Conservation (phyloP, 2,888 invertebrate species). For the Drosophila aldrichi region DNA sequence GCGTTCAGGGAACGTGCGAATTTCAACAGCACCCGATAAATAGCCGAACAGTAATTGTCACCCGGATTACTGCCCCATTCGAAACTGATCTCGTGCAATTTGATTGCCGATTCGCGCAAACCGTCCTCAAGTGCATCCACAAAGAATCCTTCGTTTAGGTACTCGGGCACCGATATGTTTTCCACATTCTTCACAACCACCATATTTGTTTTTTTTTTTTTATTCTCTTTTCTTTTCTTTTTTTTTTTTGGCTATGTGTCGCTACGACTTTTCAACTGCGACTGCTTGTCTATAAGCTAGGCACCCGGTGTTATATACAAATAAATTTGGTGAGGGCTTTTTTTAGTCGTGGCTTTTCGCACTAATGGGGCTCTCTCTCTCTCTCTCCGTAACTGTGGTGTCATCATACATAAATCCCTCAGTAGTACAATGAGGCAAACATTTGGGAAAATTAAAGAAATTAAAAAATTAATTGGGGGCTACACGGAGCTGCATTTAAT, state of each 20-base stretch:
- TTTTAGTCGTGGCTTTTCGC: conserved; percentile 1
- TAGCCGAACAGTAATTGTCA: conserved; percentile 83
- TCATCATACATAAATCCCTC: neutral
- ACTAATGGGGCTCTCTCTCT: conserved; percentile 10
- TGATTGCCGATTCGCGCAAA: conserved; percentile 63
- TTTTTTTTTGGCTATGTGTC: neutral
- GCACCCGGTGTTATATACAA: conserved; percentile 32
- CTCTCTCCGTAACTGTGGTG: conserved; percentile 6
- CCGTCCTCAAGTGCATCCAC: conserved; percentile 79
- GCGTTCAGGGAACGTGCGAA: conserved; percentile 53
- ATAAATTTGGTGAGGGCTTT: neutral
- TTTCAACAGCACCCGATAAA: conserved; percentile 74
- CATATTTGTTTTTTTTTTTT: conserved; percentile 11
- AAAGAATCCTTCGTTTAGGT: conserved; percentile 75
- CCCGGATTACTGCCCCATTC: conserved; percentile 82
- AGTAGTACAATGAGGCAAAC: conserved; percentile 12
- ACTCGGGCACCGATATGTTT: conserved; percentile 74
- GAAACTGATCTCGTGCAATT: conserved; percentile 66
- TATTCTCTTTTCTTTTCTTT: neutral
- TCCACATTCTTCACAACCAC: conserved; percentile 59
- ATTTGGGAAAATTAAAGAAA: neutral
- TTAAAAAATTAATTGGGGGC: neutral
- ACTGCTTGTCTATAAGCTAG: conserved; percentile 21
- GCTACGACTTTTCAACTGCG: conserved; percentile 6
- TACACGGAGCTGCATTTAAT: neutral